Evolutionary conservation across 2,113 vertebrate genomes (phyloP).

Genomic region (Corydoras maculifer): DNA sequence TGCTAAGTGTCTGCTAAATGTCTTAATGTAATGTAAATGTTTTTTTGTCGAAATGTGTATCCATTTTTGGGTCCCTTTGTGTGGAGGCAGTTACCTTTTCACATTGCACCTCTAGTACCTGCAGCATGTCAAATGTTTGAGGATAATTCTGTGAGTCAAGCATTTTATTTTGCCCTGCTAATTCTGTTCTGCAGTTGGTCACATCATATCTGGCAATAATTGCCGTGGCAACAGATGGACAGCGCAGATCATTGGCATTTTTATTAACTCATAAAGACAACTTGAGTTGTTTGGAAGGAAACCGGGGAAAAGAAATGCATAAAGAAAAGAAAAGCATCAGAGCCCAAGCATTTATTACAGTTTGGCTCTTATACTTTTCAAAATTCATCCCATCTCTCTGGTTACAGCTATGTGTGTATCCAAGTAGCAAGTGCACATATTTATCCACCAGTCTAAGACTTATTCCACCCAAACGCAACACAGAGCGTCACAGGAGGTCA

Average conservation of each 20-base stretch:
- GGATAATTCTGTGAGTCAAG: conserved; percentile 27
- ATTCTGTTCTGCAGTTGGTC: conserved; percentile 20
- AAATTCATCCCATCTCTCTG: too few species aligned
- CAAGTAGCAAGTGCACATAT: too few species aligned
- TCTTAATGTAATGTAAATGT: too few species aligned
- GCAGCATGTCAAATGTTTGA: not conserved
- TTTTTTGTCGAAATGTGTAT: too few species aligned
- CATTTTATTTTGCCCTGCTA: conserved; percentile 20
- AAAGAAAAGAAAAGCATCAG: not conserved
- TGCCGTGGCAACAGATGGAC: conserved; percentile 8
- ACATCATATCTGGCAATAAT: conserved; percentile 24
- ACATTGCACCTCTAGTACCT: not conserved
- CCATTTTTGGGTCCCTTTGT: not conserved
- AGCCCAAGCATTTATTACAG: not conserved
- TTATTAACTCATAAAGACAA: conserved; percentile 19
- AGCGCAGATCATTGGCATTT: conserved; percentile 5
- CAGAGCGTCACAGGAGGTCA: too few species aligned
- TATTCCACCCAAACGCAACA: too few species aligned
- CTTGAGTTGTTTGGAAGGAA: conserved; percentile 19
- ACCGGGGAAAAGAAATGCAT: not conserved
- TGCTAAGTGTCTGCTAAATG: too few species aligned
- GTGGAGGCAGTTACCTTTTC: not conserved
- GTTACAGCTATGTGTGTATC: too few species aligned
- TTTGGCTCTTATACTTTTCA: too few species aligned
- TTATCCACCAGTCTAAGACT: too few species aligned